Conservation (phyloP, 1,140 invertebrate species). For the Ditylenchus dipsaci region DNA sequence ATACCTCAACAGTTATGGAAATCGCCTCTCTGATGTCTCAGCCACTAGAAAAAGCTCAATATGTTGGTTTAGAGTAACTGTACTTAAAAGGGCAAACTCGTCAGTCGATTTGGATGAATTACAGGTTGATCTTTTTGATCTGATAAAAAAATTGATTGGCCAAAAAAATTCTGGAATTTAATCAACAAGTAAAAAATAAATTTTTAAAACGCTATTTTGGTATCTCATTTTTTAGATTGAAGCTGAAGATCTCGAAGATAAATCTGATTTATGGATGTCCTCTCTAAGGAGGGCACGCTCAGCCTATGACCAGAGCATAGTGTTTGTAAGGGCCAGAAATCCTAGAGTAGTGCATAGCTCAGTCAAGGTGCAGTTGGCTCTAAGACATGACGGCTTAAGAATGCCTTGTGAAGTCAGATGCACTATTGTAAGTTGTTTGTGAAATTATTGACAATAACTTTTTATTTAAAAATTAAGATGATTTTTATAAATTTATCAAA, state of each 20-base stretch:
- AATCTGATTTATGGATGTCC: constrained; percentile 49
- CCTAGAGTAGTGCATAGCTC: constrained; percentile 38
- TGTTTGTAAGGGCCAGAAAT: constrained; percentile 54
- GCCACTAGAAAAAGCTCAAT: constrained; percentile 39
- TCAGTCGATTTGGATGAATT: constrained; percentile 42
- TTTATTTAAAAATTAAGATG: too few species aligned
- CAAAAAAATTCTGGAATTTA: background rate
- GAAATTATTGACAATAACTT: background rate
- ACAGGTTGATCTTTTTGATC: too few species aligned
- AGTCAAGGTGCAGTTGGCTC: constrained; percentile 42
- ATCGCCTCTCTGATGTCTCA: constrained; percentile 28
- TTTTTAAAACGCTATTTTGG: background rate
- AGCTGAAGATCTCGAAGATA: constrained; percentile 47
- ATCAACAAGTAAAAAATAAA: background rate
- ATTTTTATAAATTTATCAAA: too few species aligned
- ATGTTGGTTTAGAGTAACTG: constrained; percentile 55
- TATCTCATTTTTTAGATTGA: constrained; percentile 26
- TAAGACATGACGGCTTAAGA: constrained; percentile 34
- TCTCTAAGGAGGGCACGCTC: constrained; percentile 50
- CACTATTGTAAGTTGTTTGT: constrained; percentile 30
- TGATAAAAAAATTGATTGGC: too few species aligned
- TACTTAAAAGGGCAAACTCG: constrained; percentile 33
- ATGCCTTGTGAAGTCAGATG: constrained; percentile 44
- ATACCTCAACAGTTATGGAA: constrained; percentile 36
- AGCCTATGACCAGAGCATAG: constrained; percentile 51